These are phyloP conservation scores for Pilophorus perplexus DNA, from an alignment of 2,888 invertebrate genomes.

Conservation along the genomic window DNA sequence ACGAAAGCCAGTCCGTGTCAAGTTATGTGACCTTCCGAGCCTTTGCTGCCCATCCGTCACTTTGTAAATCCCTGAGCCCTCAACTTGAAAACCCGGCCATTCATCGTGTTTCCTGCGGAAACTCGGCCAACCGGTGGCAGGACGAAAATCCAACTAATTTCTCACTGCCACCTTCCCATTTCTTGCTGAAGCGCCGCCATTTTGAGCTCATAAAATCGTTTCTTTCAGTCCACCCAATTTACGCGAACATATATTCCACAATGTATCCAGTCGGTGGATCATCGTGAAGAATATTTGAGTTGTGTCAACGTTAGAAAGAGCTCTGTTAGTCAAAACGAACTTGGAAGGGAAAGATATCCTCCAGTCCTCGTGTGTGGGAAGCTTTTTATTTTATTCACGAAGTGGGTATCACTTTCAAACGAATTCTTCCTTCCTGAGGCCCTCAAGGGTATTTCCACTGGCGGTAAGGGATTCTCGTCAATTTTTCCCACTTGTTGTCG, in stretches of 20 bases:
- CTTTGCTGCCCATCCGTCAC: conserved; percentile 6
- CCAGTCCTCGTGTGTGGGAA: too few relatives aligned
- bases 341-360: too few relatives aligned
- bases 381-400: too few relatives aligned
- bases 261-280: too few relatives aligned
- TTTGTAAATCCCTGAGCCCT: conserved; percentile 7
- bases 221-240: background rate
- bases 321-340: too few relatives aligned
- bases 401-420: too few relatives aligned
- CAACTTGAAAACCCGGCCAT: conserved; percentile 15
- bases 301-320: too few relatives aligned
- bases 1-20: background rate
- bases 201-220: background rate
- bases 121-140: background rate
- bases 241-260: background rate
- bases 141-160: background rate
- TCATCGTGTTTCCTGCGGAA: background rate
- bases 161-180: background rate
- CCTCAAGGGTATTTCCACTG: too few relatives aligned
- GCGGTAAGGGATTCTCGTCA: too few relatives aligned
- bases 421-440: too few relatives aligned
- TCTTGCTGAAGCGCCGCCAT: background rate
- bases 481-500: too few relatives aligned
- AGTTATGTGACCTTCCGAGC: background rate
- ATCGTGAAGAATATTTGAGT: too few relatives aligned